Conservation (phyloP, 2,888 invertebrate genomes). For the Bruchidius siliquastri region DNA sequence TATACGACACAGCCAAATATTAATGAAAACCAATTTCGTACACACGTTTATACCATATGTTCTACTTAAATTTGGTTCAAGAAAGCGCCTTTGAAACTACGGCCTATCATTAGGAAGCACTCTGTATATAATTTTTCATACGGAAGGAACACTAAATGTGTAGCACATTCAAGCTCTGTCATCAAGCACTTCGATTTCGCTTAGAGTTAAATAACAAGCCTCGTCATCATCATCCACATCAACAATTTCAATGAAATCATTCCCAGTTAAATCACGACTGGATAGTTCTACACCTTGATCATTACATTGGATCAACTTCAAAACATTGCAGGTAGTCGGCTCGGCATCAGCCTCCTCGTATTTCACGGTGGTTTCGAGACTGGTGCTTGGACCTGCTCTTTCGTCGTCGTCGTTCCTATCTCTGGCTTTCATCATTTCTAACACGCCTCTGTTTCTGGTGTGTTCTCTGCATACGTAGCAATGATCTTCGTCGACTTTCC, state of each 20-base stretch:
- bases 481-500: neutral
- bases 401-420: neutral
- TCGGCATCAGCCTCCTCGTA: neutral
- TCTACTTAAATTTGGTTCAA: too few relatives aligned
- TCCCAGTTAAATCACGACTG: neutral
- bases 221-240: neutral
- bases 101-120: too few relatives aligned
- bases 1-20: too few relatives aligned
- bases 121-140: too few relatives aligned
- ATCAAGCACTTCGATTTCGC: neutral
- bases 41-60: too few relatives aligned
- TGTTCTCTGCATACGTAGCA: neutral
- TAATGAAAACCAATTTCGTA: too few relatives aligned
- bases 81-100: too few relatives aligned
- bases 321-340: neutral
- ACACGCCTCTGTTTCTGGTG: neutral
- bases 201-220: neutral
- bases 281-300: neutral
- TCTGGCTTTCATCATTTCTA: neutral
- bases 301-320: neutral
- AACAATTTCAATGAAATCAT: neutral
- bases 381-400: neutral
- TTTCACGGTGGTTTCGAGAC: neutral
- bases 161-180: too few relatives aligned
- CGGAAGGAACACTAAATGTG: too few relatives aligned